Evolutionary conservation across 2,113 vertebrate species (phyloP).

Genomic region (Gorsachius goisagi): DNA sequence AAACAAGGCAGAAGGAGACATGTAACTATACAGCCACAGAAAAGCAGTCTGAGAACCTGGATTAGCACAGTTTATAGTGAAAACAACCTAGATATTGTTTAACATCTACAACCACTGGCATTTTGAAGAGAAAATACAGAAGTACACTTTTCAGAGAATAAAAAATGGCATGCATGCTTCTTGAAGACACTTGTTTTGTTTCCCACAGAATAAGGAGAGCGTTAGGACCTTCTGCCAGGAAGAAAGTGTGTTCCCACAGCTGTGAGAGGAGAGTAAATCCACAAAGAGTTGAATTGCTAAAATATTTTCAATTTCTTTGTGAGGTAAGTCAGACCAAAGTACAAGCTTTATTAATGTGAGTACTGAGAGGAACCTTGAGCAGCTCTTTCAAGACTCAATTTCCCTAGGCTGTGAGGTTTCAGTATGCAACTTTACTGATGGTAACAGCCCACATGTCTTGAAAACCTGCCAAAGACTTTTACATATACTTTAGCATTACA

Average conservation of each 20-base stretch:
- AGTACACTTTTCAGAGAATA: not conserved
- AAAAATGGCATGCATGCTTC: not conserved
- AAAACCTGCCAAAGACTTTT: not conserved
- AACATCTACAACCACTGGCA: not conserved
- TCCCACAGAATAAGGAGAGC: not conserved
- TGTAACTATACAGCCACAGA: not conserved
- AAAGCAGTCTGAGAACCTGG: not conserved
- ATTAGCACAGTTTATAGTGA: not conserved
- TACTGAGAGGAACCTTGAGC: not conserved
- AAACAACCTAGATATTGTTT: not conserved
- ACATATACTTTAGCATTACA: not conserved
- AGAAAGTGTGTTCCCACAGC: not conserved
- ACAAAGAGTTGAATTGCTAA: not conserved
- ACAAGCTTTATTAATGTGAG: not conserved
- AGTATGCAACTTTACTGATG: not conserved
- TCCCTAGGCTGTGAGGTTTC: not conserved
- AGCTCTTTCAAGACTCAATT: not conserved
- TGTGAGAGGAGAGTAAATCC: not conserved
- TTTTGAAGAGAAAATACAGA: not conserved
- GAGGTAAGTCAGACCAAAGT: not conserved
- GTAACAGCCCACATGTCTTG: not conserved
- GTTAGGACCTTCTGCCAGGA: not conserved
- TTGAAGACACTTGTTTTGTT: not conserved
- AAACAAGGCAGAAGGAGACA: not conserved
- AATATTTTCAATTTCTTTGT: not conserved